A percentile compares a stretch with the other conserved stretches of the same genome.
Conservation (phyloP, 2,797 vertebrate genomes). For the Melanotaenia pygmaea region DNA sequence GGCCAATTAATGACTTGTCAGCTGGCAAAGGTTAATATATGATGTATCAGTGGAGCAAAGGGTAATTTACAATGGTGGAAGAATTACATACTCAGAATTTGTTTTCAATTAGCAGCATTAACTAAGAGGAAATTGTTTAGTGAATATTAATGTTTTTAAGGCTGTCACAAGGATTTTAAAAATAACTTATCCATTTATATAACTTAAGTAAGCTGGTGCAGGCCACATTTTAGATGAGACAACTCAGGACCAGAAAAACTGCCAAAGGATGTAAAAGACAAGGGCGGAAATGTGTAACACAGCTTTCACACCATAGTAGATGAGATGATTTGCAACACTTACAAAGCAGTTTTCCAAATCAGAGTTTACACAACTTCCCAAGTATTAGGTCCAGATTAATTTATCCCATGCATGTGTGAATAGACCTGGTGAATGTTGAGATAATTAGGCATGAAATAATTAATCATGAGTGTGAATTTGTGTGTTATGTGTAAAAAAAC, state of each 20-base stretch:
- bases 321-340: no score
- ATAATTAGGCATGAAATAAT: no score
- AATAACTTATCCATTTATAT: not conserved
- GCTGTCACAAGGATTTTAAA: not conserved
- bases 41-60: constrained; percentile 74
- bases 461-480: not conserved
- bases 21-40: constrained; percentile 78
- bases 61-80: constrained; percentile 74
- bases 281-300: not conserved
- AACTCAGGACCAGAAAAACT: not conserved
- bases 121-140: constrained; percentile 56
- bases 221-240: not conserved
- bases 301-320: not conserved
- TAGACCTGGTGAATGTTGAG: not conserved
- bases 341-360: not conserved
- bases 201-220: not conserved
- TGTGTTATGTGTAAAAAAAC: not conserved
- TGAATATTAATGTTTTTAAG: constrained; percentile 25
- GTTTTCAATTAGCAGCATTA: constrained; percentile 67
- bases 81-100: constrained; percentile 55
- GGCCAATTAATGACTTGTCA: constrained; percentile 75
- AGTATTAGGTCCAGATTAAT: not conserved
- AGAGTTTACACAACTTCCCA: not conserved
- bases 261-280: no score
- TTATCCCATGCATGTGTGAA: not conserved